These are phyloP conservation scores for Lordiphosa andalusiaca DNA, from an alignment of 2,888 invertebrate genomes.

Conservation along the genomic window DNA sequence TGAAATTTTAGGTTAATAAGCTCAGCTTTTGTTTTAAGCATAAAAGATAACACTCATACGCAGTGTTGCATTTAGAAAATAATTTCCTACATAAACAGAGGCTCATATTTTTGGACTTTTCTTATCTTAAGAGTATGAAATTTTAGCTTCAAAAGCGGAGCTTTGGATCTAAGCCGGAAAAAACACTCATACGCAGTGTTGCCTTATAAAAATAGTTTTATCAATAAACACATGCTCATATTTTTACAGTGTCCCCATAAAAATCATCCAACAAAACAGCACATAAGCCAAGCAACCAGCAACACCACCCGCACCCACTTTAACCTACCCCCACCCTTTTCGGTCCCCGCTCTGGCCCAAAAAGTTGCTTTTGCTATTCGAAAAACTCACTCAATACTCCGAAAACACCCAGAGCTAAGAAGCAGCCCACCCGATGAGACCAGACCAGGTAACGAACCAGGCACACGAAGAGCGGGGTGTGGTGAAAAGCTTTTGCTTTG, in stretches of 20 bases:
- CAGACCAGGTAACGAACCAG: constrained; percentile 47
- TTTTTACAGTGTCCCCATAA: constrained; percentile 56
- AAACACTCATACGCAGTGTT: too few relatives aligned
- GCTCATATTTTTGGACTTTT: too few relatives aligned
- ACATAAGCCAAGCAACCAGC: constrained; percentile 43
- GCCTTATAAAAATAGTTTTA: too few relatives aligned
- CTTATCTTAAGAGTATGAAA: too few relatives aligned
- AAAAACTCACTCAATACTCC: constrained; percentile 67
- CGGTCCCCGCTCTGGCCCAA: constrained; percentile 5
- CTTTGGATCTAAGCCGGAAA: too few relatives aligned
- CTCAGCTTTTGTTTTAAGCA: too few relatives aligned
- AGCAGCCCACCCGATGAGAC: constrained; percentile 31
- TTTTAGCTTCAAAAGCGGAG: too few relatives aligned
- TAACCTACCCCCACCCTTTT: constrained; percentile 13
- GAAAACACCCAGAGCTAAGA: constrained; percentile 38
- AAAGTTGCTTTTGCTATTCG: constrained; percentile 16
- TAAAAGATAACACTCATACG: too few relatives aligned
- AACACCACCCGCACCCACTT: constrained; percentile 46
- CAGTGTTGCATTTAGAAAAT: too few relatives aligned
- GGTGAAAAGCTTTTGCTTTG: constrained; percentile 44
- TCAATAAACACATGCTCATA: background rate
- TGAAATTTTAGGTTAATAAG: too few relatives aligned
- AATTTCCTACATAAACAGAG: too few relatives aligned
- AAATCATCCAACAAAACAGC: constrained; percentile 50
- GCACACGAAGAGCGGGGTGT: constrained; percentile 28